These are phyloP conservation scores for Amorpha juglandis DNA, from an alignment of 2,888 invertebrate genomes.

Conservation along the genomic window DNA sequence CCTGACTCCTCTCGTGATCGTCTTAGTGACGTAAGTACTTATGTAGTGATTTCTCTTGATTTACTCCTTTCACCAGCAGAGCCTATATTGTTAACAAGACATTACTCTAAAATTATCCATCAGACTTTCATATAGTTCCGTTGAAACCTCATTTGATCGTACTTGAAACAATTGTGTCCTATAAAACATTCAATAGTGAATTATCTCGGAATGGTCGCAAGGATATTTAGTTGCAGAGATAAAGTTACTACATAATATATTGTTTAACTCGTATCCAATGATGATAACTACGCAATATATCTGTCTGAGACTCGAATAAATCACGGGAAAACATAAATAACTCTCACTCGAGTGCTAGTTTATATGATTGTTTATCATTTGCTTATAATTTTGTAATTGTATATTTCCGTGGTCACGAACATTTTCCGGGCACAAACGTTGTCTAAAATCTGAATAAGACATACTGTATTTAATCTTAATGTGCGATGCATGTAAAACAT, in stretches of 20 bases:
- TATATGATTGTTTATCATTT: not conserved
- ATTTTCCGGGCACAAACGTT: not conserved
- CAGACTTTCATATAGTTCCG: not conserved
- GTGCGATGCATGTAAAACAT: conserved; percentile 53
- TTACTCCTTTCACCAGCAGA: not conserved
- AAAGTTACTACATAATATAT: conserved; percentile 2
- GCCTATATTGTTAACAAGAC: not conserved
- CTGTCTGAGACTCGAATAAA: conserved; percentile 5
- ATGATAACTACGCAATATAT: conserved; percentile 19
- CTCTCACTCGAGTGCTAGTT: conserved; percentile 12
- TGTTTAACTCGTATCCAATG: conserved; percentile 14
- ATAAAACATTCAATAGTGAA: not conserved
- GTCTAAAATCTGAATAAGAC: not conserved
- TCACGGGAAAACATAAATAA: conserved; percentile 10
- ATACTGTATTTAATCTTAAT: conserved; percentile 13
- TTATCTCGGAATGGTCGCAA: conserved; percentile 17
- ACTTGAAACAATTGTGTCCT: conserved; percentile 5
- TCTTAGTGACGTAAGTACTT: conserved; percentile 91
- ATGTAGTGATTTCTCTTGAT: conserved; percentile 2
- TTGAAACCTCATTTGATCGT: not conserved
- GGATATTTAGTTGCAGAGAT: conserved; percentile 6
- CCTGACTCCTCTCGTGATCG: conserved; percentile 93
- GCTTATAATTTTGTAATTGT: not conserved
- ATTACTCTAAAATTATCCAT: not conserved
- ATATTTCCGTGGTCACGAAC: not conserved